Evolutionary conservation across 1,140 invertebrate species (phyloP).

Genomic region (Phymorhynchus buccinoides): DNA sequence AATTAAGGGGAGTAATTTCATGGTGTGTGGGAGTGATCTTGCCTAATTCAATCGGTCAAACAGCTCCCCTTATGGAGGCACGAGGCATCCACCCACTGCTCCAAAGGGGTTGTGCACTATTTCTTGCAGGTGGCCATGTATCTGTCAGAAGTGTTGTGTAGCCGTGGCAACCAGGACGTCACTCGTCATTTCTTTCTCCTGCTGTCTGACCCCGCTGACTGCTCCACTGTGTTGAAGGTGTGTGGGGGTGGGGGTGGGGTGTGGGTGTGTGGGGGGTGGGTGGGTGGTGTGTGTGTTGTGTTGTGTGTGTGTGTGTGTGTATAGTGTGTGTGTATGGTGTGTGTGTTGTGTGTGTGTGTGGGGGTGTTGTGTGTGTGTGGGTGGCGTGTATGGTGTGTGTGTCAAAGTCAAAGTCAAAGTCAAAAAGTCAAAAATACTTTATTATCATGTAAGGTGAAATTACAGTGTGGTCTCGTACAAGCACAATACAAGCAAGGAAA

Average conservation of each 20-base stretch:
- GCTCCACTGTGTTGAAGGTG: constrained; percentile 67
- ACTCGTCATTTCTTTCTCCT: constrained; percentile 68
- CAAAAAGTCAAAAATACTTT: too few species aligned
- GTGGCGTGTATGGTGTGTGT: not conserved
- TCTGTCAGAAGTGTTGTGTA: constrained; percentile 60
- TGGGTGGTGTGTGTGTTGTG: not conserved
- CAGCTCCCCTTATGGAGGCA: too few species aligned
- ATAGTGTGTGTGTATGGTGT: not conserved
- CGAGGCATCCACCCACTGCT: too few species aligned
- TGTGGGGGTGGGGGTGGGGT: not conserved
- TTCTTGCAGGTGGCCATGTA: constrained; percentile 59
- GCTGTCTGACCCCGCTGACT: constrained; percentile 64
- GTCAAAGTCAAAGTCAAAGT: too few species aligned
- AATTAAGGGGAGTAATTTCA: too few species aligned
- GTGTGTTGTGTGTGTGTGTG: not conserved
- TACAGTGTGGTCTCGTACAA: too few species aligned
- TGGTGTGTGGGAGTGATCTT: too few species aligned
- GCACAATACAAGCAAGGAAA: not conserved
- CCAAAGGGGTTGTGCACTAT: too few species aligned
- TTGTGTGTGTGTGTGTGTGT: not conserved
- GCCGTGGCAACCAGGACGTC: constrained; percentile 50
- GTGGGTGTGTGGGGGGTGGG: too few species aligned
- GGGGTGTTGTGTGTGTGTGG: not conserved
- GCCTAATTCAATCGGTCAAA: too few species aligned
- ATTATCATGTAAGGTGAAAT: too few species aligned